Evolutionary conservation across 2,888 invertebrate species (phyloP), one percentile per base, ranked within the genome.

Genomic region (Watsonalla binaria): DNA sequence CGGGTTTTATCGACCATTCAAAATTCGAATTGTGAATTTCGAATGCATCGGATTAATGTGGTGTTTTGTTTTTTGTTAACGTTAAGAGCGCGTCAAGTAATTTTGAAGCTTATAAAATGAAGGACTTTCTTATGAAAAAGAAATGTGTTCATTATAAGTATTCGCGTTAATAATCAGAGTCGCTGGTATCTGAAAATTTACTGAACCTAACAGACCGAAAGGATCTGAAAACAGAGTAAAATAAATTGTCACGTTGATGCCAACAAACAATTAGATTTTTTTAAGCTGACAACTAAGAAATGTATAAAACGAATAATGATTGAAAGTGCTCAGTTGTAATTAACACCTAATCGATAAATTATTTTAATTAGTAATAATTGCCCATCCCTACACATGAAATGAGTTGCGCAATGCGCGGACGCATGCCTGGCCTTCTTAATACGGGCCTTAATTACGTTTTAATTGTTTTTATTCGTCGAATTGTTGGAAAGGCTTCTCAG

Each of bases 361-460:
- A 24, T 24, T 24, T 24, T 66, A 62, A 68, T 59, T 62, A 46
- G 46, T 58, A 51, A 57, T 47, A 57, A 46, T 55, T 51, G 60
- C 65, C 57, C 84, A 73, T 68, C 85, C 65, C 81, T 84, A 78
- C 50, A 57, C 60, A 68, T 73, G 74, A 86, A 85, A 80, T 74
- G 79, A 78, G 76, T 71, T 73, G 73, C 58, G 76, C 77, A 77
- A 74, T 78, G 73, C 79, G 67, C 68, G 61, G 62, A 69, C 81
- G 80, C 84, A 85, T 82, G 79, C 86, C 84, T 67, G 64, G 42
- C 76, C 72, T 74, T 76, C 80, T 86, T 86, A 87, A 88, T 89
- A 84, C 82, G 84, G 81, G 65, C 76, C 78, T 84, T 89, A 89
- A 90, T 90, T 88, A 86, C 86, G 80, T 78, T 86, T 87, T 89